Evolutionary conservation across 1,140 invertebrate genomes (phyloP), one percentile per base, ranked within the genome.

Genomic region (Pissodes strobi): DNA sequence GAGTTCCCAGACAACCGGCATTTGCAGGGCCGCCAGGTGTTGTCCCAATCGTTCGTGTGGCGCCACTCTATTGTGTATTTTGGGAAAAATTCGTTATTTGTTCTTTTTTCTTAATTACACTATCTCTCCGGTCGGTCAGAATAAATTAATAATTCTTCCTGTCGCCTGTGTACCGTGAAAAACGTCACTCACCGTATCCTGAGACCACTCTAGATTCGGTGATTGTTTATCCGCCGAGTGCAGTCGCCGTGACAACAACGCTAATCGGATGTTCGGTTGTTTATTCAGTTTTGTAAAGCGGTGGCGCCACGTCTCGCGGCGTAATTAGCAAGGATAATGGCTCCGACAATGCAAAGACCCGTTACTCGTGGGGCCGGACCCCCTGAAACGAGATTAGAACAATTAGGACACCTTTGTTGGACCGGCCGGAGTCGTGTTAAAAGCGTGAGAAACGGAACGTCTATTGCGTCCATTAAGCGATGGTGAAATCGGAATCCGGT

Each of bases 391-490:
- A 57, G 55, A 57, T 57, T 57, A 57, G 55, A 25, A 30, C 39
- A 45, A 57, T 57, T 57, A 57, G 55, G 19, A 45, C 55, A 45
- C 38, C 55, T 57, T 57, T 57, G 49, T 45, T n/a, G n/a, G n/a
- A n/a, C n/a, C n/a, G n/a, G 22, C n/a, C 27, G 38, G 6, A 2
- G 19, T 22, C 13, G 19, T 22, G 55, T 19, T 57, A 45, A 57
- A 57, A 57, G 55, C 55, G 55, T 57, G 55, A 57, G 55, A 57
- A 57, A 57, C 45, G 39, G 9, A n/a, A 10, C 13, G 30, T 13
- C 39, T 43, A 13, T 43, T 43, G 39, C 17, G 12, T 10, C 17
- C 39, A 43, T 43, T 43, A 13, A 15, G 30, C 30, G 13, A 37
- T n/a, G 9, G 30, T n/a, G 13, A 9, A 10, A 37, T 37, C 30